phyloP scores from a whole-genome alignment of 2,888 invertebrate species.

The Ennomos erosarius region DNA sequence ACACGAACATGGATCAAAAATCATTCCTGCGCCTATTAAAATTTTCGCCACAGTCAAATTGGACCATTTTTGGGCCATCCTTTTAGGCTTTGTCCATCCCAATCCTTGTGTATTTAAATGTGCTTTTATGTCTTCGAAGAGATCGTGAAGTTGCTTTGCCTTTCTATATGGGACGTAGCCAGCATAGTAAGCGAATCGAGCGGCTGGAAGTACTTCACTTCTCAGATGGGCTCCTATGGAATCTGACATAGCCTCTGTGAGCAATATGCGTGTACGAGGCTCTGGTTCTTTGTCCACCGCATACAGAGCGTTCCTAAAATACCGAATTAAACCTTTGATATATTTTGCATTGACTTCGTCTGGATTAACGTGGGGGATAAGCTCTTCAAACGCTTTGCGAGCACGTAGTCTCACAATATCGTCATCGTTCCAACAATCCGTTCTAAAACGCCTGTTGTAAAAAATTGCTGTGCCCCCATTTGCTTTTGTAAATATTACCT shows the following conservation, averaged over 20 bases:
- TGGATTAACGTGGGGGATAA: constrained; percentile 58
- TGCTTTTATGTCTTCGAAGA: constrained; percentile 60
- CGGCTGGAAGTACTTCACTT: constrained; percentile 67
- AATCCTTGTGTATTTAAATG: constrained; percentile 70
- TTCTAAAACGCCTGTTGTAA: constrained; percentile 46
- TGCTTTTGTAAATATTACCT: constrained; percentile 19
- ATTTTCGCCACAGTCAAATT: constrained; percentile 74
- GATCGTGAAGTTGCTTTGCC: constrained; percentile 62
- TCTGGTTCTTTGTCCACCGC: constrained; percentile 49
- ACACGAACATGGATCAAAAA: constrained; percentile 63
- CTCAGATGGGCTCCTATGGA: constrained; percentile 73
- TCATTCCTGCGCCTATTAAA: constrained; percentile 57
- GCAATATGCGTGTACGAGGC: constrained; percentile 45
- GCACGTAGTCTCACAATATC: constrained; percentile 68
- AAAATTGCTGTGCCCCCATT: constrained; percentile 71
- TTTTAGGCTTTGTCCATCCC: constrained; percentile 66
- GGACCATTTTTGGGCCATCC: constrained; percentile 55
- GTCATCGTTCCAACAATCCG: constrained; percentile 67
- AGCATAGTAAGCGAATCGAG: constrained; percentile 74
- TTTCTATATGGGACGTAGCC: constrained; percentile 69
- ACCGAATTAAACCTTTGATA: constrained; percentile 58
- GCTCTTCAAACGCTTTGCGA: constrained; percentile 64
- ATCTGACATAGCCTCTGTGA: constrained; percentile 68
- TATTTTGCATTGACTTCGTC: constrained; percentile 62
- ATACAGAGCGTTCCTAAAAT: constrained; percentile 59